Conservation (phyloP, 2,888 invertebrate genomes). For the Drosophila macrospina region DNA sequence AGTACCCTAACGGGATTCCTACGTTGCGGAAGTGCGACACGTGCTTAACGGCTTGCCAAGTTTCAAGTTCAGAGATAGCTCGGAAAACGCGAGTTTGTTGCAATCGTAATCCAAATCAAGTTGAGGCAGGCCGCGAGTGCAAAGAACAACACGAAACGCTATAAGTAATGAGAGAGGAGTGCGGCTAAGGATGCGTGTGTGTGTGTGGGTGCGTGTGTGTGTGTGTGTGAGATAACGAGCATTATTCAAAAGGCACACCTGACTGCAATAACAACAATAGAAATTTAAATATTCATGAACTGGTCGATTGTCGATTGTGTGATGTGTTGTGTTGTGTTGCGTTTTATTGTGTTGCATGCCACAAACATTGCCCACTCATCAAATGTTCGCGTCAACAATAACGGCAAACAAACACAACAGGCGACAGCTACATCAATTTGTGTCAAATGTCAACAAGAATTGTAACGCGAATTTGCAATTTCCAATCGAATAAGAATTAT, state of each 20-base stretch:
- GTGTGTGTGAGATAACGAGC: conserved; percentile 17
- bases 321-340: too few relatives aligned
- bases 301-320: conserved; percentile 39
- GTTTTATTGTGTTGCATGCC: conserved; percentile 36
- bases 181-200: not conserved
- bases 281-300: conserved; percentile 71
- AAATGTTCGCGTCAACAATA: conserved; percentile 29
- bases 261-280: conserved; percentile 46
- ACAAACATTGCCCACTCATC: conserved; percentile 25
- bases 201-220: not conserved
- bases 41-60: conserved; percentile 30
- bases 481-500: conserved; percentile 35
- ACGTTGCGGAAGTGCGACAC: conserved; percentile 59
- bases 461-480: not conserved
- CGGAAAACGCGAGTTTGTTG: conserved; percentile 25
- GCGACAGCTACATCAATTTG: conserved; percentile 34
- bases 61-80: not conserved
- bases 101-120: conserved; percentile 30
- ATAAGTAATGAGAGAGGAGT: conserved; percentile 4
- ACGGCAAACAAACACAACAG: conserved; percentile 21
- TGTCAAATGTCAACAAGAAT: conserved; percentile 55
- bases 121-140: conserved; percentile 44
- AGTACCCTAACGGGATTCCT: conserved; percentile 62
- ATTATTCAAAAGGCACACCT: conserved; percentile 2
- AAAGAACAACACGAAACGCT: not conserved